Conservation (phyloP, 2,113 vertebrate genomes). For the Chionis minor region DNA sequence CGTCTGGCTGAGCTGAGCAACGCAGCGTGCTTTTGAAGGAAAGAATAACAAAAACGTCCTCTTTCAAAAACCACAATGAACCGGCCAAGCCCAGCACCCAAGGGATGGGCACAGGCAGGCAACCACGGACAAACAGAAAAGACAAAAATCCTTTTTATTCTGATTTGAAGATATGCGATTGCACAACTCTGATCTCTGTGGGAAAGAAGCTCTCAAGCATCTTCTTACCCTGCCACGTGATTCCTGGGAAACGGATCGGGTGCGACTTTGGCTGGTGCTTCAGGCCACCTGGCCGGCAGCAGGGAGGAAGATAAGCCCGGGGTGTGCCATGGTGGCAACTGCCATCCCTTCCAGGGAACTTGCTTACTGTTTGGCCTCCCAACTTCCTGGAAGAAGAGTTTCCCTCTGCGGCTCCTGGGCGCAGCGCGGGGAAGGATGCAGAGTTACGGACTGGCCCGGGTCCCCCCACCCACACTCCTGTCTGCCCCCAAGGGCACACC, state of each 20-base stretch:
- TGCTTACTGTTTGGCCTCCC: neutral
- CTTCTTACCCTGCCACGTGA: neutral
- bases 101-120: neutral
- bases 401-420: neutral
- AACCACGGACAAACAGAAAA: neutral
- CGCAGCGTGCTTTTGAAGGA: neutral
- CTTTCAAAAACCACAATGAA: neutral
- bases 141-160: neutral
- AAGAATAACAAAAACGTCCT: neutral
- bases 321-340: accelerated
- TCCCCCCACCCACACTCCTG: no score
- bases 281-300: accelerated
- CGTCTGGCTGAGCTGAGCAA: neutral
- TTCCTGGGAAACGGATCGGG: neutral
- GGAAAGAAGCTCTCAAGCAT: neutral
- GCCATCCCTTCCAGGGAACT: neutral
- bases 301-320: neutral
- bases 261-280: neutral
- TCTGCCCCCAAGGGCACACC: accelerated
- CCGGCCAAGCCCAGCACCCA: neutral
- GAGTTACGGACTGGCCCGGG: accelerated
- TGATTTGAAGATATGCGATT: accelerated
- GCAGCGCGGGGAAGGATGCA: neutral
- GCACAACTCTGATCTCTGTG: neutral
- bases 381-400: neutral